A percentile compares a stretch with the other conserved stretches of the same genome.
These are phyloP conservation scores for Pogonophryne albipinna DNA, from an alignment of 2,797 vertebrate genomes.

Conservation along the genomic window DNA sequence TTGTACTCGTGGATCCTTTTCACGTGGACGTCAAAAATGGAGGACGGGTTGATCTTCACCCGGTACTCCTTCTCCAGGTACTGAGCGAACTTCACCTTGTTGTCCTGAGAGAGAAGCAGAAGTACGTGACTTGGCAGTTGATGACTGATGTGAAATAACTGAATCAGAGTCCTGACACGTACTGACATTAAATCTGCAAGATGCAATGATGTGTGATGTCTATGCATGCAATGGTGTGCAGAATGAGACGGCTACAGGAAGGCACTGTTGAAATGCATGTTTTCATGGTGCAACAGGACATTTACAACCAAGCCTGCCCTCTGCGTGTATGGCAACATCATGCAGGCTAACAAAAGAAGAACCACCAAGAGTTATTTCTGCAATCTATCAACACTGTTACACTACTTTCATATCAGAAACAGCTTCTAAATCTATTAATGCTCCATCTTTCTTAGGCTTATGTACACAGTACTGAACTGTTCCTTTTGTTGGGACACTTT, in stretches of 20 bases:
- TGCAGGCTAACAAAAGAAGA: not conserved
- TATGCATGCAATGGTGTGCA: not conserved
- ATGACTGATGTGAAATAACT: not conserved
- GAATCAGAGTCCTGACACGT: conserved; percentile 1
- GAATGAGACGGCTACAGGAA: not conserved
- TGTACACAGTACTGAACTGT: no score
- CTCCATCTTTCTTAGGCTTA: no score
- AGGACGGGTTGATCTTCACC: conserved; percentile 92
- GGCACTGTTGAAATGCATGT: not conserved
- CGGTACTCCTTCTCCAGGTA: conserved; percentile 92
- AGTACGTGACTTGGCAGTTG: not conserved
- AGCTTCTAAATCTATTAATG: not conserved
- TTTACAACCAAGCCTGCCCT: not conserved
- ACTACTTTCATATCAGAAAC: not conserved
- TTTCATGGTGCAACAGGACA: conserved; percentile 12
- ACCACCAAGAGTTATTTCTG: not conserved
- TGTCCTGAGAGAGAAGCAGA: conserved; percentile 85
- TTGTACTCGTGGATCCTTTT: conserved; percentile 99
- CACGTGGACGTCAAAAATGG: conserved; percentile 98
- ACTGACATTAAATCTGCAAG: not conserved
- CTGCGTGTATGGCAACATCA: not conserved
- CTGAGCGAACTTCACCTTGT: conserved; percentile 93
- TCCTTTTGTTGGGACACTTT: no score
- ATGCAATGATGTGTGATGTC: not conserved
- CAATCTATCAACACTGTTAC: not conserved